Evolutionary conservation across 2,113 vertebrate genomes (phyloP).

Genomic region (Odocoileus virginianus): DNA sequence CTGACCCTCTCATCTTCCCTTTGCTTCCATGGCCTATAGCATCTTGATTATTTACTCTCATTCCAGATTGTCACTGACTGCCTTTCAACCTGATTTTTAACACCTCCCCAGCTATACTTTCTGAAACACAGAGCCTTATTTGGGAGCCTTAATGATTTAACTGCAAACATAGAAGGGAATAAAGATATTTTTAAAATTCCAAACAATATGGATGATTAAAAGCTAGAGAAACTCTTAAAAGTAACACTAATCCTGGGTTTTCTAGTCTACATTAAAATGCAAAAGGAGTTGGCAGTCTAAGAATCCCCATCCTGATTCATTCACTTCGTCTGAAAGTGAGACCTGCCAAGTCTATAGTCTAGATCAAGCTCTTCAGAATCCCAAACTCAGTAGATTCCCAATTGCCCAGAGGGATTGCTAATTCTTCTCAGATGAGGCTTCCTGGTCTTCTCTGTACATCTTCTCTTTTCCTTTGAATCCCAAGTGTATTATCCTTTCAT

Average conservation of each 20-base stretch:
- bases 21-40: neutral
- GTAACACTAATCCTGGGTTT: neutral
- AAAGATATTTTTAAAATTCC: neutral
- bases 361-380: neutral
- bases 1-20: neutral
- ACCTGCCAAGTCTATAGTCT: neutral
- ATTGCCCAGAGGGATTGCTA: neutral
- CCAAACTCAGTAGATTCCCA: neutral
- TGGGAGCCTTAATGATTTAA: neutral
- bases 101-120: neutral
- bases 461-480: neutral
- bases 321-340: neutral
- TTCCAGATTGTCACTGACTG: neutral
- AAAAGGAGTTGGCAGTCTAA: neutral
- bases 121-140: neutral
- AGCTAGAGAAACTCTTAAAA: neutral
- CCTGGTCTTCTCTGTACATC: neutral
- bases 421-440: neutral
- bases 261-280: neutral
- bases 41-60: neutral
- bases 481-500: neutral
- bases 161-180: neutral
- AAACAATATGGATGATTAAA: neutral
- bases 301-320: neutral
- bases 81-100: neutral